phyloP scores from a whole-genome alignment of 2,113 vertebrate species.

The Alectura lathami region DNA sequence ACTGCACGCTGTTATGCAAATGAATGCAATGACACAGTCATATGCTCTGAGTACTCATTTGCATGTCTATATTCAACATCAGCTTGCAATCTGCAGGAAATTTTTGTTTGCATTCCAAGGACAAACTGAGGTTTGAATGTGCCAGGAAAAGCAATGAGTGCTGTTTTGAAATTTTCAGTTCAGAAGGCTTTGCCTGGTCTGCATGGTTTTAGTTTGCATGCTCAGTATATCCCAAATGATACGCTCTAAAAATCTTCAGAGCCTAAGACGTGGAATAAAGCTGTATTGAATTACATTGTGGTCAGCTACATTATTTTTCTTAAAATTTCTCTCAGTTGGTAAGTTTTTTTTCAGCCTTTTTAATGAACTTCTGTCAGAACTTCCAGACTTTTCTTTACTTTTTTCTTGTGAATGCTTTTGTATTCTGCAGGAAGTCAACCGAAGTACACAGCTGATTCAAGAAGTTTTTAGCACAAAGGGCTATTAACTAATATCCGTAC shows the following conservation, averaged over 20 bases:
- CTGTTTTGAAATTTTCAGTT: neutral
- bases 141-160: neutral
- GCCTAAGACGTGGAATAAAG: neutral
- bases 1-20: neutral
- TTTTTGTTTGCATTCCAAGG: conserved; percentile 25
- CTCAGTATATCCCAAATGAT: neutral
- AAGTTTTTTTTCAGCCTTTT: neutral
- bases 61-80: conserved; percentile 28
- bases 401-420: neutral
- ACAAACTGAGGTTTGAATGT: neutral
- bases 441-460: neutral
- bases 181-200: neutral
- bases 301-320: neutral
- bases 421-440: neutral
- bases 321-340: neutral
- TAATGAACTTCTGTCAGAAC: neutral
- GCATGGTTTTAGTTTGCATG: neutral
- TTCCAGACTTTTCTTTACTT: neutral
- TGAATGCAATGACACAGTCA: neutral
- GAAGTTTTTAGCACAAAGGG: neutral
- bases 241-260: conserved; percentile 25
- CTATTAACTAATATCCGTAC: neutral
- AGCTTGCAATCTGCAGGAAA: conserved; percentile 1
- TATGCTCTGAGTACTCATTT: neutral
- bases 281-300: neutral